Evolutionary conservation across 1,140 invertebrate species (phyloP).

Genomic region (Drosophila erecta): DNA sequence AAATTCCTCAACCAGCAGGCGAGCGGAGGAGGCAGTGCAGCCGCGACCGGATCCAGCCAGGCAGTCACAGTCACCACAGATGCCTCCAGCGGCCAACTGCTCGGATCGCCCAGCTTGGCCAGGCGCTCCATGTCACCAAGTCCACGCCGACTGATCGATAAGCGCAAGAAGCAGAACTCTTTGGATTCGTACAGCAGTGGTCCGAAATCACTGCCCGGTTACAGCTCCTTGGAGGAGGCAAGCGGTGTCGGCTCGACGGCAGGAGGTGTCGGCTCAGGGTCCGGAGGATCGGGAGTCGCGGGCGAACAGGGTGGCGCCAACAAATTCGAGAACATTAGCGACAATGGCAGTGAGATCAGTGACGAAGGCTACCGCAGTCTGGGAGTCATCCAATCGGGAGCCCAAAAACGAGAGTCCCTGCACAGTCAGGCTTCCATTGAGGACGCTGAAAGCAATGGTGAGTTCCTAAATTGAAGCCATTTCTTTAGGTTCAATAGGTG

Average conservation of each 20-base stretch:
- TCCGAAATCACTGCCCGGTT: slow-evolving; percentile 65
- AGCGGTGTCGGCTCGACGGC: background rate
- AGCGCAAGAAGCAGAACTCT: slow-evolving; percentile 79
- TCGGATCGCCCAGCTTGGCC: slow-evolving; percentile 48
- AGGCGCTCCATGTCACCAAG: slow-evolving; percentile 85
- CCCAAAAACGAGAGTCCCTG: slow-evolving; percentile 87
- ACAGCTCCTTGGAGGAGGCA: slow-evolving; percentile 38
- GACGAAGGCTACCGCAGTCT: slow-evolving; percentile 94
- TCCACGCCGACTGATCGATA: slow-evolving; percentile 75
- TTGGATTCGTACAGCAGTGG: slow-evolving; percentile 62
- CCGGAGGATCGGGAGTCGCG: background rate
- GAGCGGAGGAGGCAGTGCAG: slow-evolving; percentile 21
- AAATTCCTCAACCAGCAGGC: slow-evolving; percentile 70
- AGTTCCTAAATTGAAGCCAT: slow-evolving; percentile 57
- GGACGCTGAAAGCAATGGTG: slow-evolving; percentile 89
- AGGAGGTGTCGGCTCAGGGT: background rate
- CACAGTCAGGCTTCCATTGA: slow-evolving; percentile 89
- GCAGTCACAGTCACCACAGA: slow-evolving; percentile 1
- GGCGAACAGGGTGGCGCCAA: slow-evolving; percentile 69
- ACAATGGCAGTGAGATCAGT: slow-evolving; percentile 94
- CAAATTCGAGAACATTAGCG: slow-evolving; percentile 88
- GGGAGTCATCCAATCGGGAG: slow-evolving; percentile 88
- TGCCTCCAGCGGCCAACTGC: slow-evolving; percentile 15
- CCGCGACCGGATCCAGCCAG: slow-evolving; percentile 4
- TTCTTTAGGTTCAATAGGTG: background rate